Evolutionary conservation across 2,797 vertebrate species (phyloP).

Genomic region (Enteromius treurensis): DNA sequence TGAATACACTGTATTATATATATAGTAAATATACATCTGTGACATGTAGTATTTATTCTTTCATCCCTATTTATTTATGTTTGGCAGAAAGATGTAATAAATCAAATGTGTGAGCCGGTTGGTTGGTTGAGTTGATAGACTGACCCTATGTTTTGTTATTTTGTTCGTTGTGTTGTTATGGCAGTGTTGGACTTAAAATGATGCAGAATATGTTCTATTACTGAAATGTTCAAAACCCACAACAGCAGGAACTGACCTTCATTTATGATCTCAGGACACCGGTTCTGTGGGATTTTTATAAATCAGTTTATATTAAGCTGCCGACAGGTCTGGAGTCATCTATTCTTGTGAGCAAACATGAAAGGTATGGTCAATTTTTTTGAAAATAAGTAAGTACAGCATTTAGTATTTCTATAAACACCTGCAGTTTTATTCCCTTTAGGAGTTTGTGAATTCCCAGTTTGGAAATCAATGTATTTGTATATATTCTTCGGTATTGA

Average conservation of each 20-base stretch:
- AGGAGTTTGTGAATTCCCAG: not conserved
- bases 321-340: not conserved
- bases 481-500: not conserved
- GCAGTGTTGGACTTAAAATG: not conserved
- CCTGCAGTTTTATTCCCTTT: not conserved
- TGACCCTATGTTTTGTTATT: not conserved
- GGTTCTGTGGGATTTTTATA: not conserved
- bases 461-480: not conserved
- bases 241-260: not conserved
- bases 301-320: not conserved
- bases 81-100: too few species aligned
- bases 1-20: too few species aligned
- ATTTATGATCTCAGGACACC: not conserved
- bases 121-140: not conserved
- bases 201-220: not conserved
- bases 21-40: too few species aligned
- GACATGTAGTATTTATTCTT: too few species aligned
- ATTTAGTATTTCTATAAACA: not conserved
- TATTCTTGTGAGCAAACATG: not conserved
- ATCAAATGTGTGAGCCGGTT: too few species aligned
- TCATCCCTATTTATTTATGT: too few species aligned
- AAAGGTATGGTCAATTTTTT: not conserved
- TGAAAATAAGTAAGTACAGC: not conserved
- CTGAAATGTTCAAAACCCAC: not conserved
- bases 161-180: too few species aligned